phyloP scores from a whole-genome alignment of 1,140 invertebrate genomes.

The Hydropsyche tenuis region DNA sequence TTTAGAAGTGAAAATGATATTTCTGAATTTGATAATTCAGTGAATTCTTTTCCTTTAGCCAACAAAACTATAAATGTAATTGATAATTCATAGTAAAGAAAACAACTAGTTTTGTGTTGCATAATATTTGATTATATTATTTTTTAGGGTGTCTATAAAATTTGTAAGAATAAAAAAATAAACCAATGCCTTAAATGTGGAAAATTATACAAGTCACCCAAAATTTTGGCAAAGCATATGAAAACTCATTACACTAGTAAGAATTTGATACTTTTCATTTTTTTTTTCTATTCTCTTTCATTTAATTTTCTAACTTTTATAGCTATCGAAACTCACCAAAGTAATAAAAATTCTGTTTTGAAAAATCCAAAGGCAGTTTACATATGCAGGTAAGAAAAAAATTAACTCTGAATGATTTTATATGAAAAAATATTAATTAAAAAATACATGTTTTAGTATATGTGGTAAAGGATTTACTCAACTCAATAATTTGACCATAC shows the following conservation, averaged over 20 bases:
- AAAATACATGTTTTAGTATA: background rate
- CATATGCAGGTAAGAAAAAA: background rate
- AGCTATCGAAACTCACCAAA: background rate
- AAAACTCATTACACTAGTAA: conserved; percentile 52
- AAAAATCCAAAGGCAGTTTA: background rate
- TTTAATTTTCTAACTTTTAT: background rate
- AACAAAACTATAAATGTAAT: too few species aligned
- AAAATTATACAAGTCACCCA: conserved; percentile 54
- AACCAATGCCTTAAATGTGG: conserved; percentile 53
- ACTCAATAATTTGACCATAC: conserved; percentile 57
- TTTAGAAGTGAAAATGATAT: too few species aligned
- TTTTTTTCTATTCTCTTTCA: background rate
- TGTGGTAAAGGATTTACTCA: conserved; percentile 60
- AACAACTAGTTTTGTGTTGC: too few species aligned
- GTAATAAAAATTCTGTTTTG: background rate
- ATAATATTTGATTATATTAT: background rate
- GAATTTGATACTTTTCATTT: background rate
- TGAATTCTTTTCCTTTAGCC: too few species aligned
- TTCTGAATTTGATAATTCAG: too few species aligned
- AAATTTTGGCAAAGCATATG: conserved; percentile 55
- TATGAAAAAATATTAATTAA: background rate
- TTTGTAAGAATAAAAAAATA: conserved; percentile 49
- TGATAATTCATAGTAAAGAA: too few species aligned
- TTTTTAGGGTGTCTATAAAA: background rate
- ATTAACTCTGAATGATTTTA: background rate